phyloP scores from a whole-genome alignment of 2,797 vertebrate species.

The Pangasius sanitwongsei region DNA sequence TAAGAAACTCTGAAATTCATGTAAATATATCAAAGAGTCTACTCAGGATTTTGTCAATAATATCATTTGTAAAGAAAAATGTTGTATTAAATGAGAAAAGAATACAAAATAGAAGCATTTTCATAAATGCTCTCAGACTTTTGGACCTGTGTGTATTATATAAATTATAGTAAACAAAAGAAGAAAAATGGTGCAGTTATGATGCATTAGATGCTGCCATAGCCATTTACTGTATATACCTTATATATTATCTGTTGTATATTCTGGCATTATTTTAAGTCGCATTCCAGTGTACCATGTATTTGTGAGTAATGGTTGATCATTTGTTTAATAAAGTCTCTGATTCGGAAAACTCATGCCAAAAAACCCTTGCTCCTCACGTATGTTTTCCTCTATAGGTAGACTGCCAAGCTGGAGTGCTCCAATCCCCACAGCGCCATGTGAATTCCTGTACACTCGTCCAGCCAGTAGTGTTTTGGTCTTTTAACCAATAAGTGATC shows the following conservation, averaged over 20 bases:
- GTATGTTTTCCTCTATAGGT: constrained; percentile 14
- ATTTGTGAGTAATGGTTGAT: neutral
- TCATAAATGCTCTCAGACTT: neutral
- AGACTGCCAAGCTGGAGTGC: constrained; percentile 50
- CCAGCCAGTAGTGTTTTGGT: constrained; percentile 63
- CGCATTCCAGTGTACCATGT: neutral
- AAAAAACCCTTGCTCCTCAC: neutral
- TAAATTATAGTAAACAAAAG: neutral
- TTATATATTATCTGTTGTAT: neutral
- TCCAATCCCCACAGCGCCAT: constrained; percentile 74
- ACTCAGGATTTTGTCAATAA: neutral
- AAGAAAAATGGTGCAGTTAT: neutral
- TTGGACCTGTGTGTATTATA: neutral
- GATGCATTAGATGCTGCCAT: neutral
- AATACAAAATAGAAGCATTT: neutral
- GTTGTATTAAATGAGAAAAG: neutral
- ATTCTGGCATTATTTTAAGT: neutral
- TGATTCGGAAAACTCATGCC: neutral
- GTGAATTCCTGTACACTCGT: constrained; percentile 70
- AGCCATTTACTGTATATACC: neutral
- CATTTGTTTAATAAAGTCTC: neutral
- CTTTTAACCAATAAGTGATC: constrained; percentile 64
- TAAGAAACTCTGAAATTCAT: neutral
- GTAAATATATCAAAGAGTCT: neutral
- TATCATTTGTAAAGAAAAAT: neutral